Evolutionary conservation across 64 coral and sea anemone species (phyloP).

Genomic region (Montipora sp.): DNA sequence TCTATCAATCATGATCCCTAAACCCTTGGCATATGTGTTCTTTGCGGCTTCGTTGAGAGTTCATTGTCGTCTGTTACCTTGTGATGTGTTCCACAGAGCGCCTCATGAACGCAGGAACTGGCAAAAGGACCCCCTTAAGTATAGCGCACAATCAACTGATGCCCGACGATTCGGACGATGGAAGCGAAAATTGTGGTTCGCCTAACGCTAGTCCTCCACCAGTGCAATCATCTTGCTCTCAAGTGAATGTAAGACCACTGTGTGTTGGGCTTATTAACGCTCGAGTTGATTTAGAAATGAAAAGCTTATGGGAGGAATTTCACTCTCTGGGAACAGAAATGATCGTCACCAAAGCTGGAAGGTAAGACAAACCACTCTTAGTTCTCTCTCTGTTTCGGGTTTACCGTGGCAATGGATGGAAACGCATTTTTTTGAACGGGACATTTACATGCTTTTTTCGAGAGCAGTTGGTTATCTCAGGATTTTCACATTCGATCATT

Average conservation of each 20-base stretch:
- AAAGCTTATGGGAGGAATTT: slow-evolving; percentile 95
- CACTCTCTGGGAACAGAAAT: slow-evolving; percentile 92
- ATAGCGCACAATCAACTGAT: not conserved
- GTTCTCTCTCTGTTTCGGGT: slow-evolving; percentile 26
- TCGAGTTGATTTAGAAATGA: slow-evolving; percentile 98
- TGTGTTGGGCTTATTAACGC: slow-evolving; percentile 70
- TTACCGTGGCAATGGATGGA: not conserved
- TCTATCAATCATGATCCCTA: slow-evolving; percentile 11
- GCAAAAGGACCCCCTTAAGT: slow-evolving; percentile 73
- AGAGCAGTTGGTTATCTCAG: slow-evolving; percentile 8
- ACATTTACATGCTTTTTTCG: not conserved
- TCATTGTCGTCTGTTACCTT: slow-evolving; percentile 35
- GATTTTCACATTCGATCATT: not conserved
- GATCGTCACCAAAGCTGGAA: slow-evolving; percentile 98
- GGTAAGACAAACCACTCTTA: slow-evolving; percentile 64
- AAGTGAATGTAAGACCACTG: slow-evolving; percentile 28
- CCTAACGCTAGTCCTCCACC: slow-evolving; percentile 71
- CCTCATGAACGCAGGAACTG: slow-evolving; percentile 94
- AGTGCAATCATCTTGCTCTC: slow-evolving; percentile 57
- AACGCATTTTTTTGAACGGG: not conserved
- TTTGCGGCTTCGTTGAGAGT: slow-evolving; percentile 18
- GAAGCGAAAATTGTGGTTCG: slow-evolving; percentile 27
- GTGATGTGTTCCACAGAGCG: slow-evolving; percentile 78
- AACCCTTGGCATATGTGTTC: slow-evolving; percentile 17
- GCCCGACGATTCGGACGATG: slow-evolving; percentile 27